Base-by-base conservation (phyloP, 2,797 vertebrate genomes). In the Chromis chromis region DNA sequence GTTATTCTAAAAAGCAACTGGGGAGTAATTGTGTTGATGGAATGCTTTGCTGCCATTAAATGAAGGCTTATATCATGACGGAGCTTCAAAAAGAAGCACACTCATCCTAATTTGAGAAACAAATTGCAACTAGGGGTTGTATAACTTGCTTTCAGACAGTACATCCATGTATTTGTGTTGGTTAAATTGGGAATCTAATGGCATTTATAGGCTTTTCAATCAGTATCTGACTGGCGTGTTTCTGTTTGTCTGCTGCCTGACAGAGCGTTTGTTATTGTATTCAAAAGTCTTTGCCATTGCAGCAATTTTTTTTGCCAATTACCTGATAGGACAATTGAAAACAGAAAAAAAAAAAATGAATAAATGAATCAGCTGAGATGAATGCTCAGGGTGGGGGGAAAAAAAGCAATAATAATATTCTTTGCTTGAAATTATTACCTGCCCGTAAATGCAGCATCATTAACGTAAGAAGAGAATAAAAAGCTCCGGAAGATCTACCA, bases 381-480 rank as follows among this genome's bases (percentile, higher is more conserved):
- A 67, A 58, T 65, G 55, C 57, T 56, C 14, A 64, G 46, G 28
- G 39, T 40, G 39, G 12, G 42, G 42, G 2, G 9, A 39, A 31
- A 57, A 67, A 66, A 63, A 33, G 40, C 22, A 65, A 80, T 63
- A 65, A 66, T 67, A 55, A 70, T 64, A 48, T 70, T 72, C 69
- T 70, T 83, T 81, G 72, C 73, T 74, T 81, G 55, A 70, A 86
- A 70, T 78, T 64, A 79, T 81, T 72, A 78, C 74, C 72, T 75
- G 73, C 50, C 59, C 67, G 63, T 70, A 66, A 17, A 27, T 54
- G 59, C 16, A 11, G 31, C 57, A 46, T 76, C 60, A 81, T 83
- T 84, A 76, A 78, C 3, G 11, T 28, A 36, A 72, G 63, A 75
- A 19, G 40, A 48, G n/a, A 74, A 77, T 52, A 58, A 79, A 67